Base-by-base conservation (phyloP, 2,888 invertebrate genomes). In the Endomychus coccineus region DNA sequence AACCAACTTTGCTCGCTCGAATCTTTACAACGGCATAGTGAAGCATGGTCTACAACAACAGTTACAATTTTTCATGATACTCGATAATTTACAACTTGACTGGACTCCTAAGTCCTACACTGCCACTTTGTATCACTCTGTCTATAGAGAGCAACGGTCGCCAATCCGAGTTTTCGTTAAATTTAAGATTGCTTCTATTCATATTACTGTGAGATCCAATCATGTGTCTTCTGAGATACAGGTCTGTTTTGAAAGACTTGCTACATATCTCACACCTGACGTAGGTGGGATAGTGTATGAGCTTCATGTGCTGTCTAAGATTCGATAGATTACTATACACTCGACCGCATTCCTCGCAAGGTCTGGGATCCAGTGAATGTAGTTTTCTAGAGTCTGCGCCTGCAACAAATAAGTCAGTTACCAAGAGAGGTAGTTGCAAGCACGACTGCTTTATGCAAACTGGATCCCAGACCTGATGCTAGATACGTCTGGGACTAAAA, bases 321-420 rank as follows among this genome's bases (percentile, higher is more conserved):
- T 77, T 77, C 52, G 75, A 75, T 55, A 76, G 68, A 65, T 76
- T 77, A 67, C 75, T 75, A 69, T 77, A 77, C 56, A 75, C 71
- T 59, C 75, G 71, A 56, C 74, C 74, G 67, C 77, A 77, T 61
- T 74, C 73, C 53, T 72, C 73, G 66, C 77, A 77, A 46, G 75
- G 74, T 59, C 75, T 70, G 49, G 69, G 69, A 54, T 68, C 68
- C 66, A 69, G 62, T 48, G 67, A 67, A 51, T 68, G 68, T 51
- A 67, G 62, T 51, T 63, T 66, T 50, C 64, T 60, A 48, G 51
- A 61, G 60, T 66, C 63, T 45, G 47, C 48, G 66, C 67, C 58
- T 58, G 55, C 57, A 56, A 56, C 58, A 57, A 39, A 30, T 21
- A 27, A 33, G 27, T 14, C 23, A 21, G 23, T 19, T 16, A 9